Evolutionary conservation across 2,888 invertebrate species (phyloP).

Genomic region (Escarpia spicata): DNA sequence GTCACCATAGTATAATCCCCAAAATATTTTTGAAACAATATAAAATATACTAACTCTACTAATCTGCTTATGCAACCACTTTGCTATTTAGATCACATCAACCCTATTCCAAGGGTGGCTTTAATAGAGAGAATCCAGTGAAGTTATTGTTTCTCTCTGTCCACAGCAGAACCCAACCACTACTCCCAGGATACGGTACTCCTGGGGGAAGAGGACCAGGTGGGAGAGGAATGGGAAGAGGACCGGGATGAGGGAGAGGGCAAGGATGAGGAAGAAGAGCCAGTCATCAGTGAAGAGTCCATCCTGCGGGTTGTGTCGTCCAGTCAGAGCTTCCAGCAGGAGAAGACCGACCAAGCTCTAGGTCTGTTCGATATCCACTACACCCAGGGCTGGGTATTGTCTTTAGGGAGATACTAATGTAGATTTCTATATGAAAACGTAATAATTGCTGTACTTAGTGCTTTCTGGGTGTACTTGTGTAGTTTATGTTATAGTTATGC

Average conservation of each 20-base stretch:
- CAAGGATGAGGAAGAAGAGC: slow-evolving; percentile 35
- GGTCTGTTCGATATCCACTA: neutral
- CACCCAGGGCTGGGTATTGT: neutral
- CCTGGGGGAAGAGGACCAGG: slow-evolving; percentile 39
- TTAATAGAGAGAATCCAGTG: too few relatives aligned
- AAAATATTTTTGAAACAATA: too few relatives aligned
- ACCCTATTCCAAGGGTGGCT: too few relatives aligned
- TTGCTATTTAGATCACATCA: too few relatives aligned
- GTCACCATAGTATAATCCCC: too few relatives aligned
- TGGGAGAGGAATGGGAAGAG: neutral
- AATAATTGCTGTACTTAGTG: neutral
- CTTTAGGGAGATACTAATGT: too few relatives aligned
- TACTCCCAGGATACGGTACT: slow-evolving; percentile 51
- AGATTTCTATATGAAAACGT: neutral
- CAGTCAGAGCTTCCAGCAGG: slow-evolving; percentile 56
- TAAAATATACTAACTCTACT: too few relatives aligned
- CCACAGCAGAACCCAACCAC: neutral
- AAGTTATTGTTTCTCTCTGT: neutral
- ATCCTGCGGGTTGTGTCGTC: slow-evolving; percentile 56
- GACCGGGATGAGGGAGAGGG: slow-evolving; percentile 2
- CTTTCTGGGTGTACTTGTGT: too few relatives aligned
- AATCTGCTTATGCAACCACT: too few relatives aligned
- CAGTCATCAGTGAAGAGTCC: slow-evolving; percentile 51
- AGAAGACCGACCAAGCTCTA: neutral
- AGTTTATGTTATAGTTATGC: too few relatives aligned